Evolutionary conservation across 2,113 vertebrate species (phyloP).

Genomic region (Vicugna pacos): DNA sequence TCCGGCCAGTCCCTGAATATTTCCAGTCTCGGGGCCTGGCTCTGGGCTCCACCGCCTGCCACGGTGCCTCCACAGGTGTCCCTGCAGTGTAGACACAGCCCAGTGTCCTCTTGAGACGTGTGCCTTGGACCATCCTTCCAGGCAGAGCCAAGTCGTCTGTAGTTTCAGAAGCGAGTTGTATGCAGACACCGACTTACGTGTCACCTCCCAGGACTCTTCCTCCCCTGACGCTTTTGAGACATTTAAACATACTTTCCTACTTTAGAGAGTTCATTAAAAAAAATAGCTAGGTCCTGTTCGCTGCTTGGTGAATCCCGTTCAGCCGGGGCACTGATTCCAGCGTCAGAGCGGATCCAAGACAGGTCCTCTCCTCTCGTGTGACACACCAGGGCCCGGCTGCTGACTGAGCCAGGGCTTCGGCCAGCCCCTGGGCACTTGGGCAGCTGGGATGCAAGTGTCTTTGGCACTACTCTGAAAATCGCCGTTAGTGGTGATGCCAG

Average conservation of each 20-base stretch:
- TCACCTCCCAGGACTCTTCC: neutral
- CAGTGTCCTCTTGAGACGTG: neutral
- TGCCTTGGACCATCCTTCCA: neutral
- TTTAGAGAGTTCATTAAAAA: slow-evolving; percentile 34
- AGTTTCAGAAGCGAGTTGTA: neutral
- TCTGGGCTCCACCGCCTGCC: too few species aligned
- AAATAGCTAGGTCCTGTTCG: neutral
- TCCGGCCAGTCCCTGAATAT: rapidly evolving
- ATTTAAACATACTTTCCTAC: slow-evolving; percentile 12
- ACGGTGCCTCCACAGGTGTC: neutral
- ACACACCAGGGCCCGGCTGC: neutral
- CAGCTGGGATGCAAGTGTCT: neutral
- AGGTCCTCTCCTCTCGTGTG: neutral
- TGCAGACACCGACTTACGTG: neutral
- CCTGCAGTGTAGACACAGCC: neutral
- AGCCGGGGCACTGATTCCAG: neutral
- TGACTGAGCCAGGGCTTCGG: neutral
- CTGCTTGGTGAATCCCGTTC: neutral
- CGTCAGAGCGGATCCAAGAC: neutral
- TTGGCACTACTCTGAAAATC: neutral
- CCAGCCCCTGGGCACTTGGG: neutral
- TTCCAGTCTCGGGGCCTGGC: neutral
- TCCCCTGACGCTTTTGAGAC: neutral
- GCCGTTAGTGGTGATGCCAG: neutral
- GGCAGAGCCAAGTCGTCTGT: neutral